phyloP scores from a whole-genome alignment of 2,888 invertebrate genomes.

The Drosophila infuscata region DNA sequence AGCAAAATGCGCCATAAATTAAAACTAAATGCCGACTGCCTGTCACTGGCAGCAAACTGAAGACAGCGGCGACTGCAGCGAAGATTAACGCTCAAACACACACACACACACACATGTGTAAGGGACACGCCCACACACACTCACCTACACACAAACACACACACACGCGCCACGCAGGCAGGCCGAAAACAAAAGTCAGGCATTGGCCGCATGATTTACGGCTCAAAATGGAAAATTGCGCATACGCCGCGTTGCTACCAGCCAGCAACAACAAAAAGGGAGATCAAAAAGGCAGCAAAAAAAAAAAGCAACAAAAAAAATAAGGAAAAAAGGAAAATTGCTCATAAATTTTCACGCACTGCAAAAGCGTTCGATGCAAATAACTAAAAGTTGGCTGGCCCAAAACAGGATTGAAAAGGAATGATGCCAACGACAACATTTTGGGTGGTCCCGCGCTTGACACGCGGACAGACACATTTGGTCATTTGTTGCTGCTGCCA shows the following conservation, averaged over 20 bases:
- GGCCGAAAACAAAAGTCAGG: constrained; percentile 70
- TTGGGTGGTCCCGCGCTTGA: constrained; percentile 58
- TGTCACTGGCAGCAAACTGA: constrained; percentile 70
- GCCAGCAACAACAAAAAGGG: constrained; percentile 22
- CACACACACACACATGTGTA: constrained; percentile 23
- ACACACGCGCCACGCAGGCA: constrained; percentile 45
- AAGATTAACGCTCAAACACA: constrained; percentile 69
- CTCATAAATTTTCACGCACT: constrained; percentile 55
- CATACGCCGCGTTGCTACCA: constrained; percentile 66
- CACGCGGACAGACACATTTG: constrained; percentile 73
- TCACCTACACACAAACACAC: constrained; percentile 28
- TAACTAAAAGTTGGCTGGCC: constrained; percentile 34
- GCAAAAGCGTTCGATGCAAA: constrained; percentile 52
- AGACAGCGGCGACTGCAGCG: constrained; percentile 71
- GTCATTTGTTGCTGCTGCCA: constrained; percentile 76
- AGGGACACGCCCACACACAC: constrained; percentile 49
- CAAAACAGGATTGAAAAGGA: constrained; percentile 30
- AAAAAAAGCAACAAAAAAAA: background rate
- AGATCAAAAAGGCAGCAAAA: constrained; percentile 7
- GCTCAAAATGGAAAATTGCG: constrained; percentile 74
- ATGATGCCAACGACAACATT: constrained; percentile 7
- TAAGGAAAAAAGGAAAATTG: constrained; percentile 25
- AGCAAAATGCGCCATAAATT: constrained; percentile 76
- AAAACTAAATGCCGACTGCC: constrained; percentile 79
- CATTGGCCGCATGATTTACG: constrained; percentile 77